Percentiles rank a stretch among this genome's conserved stretches.
Evolutionary conservation across 2,113 vertebrate species (phyloP).

Genomic region (Anarrhichthys ocellatus): DNA sequence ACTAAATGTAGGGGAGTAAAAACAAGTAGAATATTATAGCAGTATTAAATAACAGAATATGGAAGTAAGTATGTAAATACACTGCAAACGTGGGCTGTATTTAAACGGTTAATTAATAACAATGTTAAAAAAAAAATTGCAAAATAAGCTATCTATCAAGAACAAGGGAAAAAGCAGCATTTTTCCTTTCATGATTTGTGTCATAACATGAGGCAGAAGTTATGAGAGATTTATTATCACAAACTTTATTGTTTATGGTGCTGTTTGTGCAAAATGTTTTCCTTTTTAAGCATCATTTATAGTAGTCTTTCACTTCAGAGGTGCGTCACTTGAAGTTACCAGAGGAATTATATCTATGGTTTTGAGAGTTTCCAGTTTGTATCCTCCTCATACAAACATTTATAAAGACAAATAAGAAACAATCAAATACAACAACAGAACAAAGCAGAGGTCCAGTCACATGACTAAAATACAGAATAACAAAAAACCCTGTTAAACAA

Average conservation of each 20-base stretch:
- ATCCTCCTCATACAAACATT: not conserved
- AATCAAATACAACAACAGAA: not conserved
- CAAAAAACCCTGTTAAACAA: not conserved
- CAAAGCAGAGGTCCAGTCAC: not conserved
- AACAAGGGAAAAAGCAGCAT: too few relatives aligned
- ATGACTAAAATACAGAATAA: not conserved
- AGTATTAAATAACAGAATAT: not conserved
- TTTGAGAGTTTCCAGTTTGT: not conserved
- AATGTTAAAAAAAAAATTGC: not conserved
- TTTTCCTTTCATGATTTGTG: too few relatives aligned
- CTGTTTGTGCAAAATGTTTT: not conserved
- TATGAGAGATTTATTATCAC: not conserved
- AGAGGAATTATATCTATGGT: not conserved
- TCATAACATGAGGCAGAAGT: not conserved
- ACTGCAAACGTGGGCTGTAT: not conserved
- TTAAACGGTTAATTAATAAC: not conserved
- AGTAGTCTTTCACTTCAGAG: not conserved
- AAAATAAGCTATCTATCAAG: too few relatives aligned
- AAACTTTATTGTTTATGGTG: not conserved
- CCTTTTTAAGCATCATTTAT: not conserved
- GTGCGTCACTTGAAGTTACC: too few relatives aligned
- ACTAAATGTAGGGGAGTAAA: not conserved
- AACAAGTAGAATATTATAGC: not conserved
- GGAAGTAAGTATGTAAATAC: not conserved
- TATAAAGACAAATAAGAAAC: not conserved